Evolutionary conservation across 2,888 invertebrate genomes (phyloP).

Genomic region (Drosophila gaucha): DNA sequence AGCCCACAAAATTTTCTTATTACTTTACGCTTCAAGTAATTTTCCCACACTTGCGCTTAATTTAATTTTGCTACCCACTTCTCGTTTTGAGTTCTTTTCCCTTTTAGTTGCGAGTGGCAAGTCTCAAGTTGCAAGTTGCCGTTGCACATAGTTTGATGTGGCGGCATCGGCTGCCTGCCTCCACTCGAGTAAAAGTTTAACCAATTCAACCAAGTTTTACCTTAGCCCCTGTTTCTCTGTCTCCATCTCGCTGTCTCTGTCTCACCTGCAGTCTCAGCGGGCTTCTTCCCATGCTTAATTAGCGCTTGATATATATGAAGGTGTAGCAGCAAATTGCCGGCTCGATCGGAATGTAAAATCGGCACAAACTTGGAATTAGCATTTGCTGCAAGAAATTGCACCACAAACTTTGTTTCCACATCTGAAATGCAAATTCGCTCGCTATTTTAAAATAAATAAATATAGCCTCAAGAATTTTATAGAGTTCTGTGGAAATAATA

Average conservation of each 20-base stretch:
- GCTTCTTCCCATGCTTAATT: slow-evolving; percentile 55
- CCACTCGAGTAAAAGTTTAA: slow-evolving; percentile 33
- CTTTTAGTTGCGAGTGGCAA: slow-evolving; percentile 44
- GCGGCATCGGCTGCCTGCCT: slow-evolving; percentile 7
- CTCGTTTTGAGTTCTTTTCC: slow-evolving; percentile 42
- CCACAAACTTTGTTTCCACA: slow-evolving; percentile 4
- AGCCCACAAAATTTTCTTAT: slow-evolving; percentile 69
- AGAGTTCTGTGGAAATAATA: not conserved
- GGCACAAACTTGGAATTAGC: slow-evolving; percentile 25
- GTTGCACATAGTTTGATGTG: slow-evolving; percentile 41
- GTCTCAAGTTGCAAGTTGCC: slow-evolving; percentile 22
- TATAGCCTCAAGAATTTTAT: not conserved
- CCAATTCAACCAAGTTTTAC: slow-evolving; percentile 28
- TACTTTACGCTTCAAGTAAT: slow-evolving; percentile 71
- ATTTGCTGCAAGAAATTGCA: slow-evolving; percentile 26
- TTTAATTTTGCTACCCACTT: slow-evolving; percentile 66
- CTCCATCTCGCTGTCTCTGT: not conserved
- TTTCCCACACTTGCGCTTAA: slow-evolving; percentile 77
- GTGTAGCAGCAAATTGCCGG: slow-evolving; percentile 21
- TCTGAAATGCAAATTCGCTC: slow-evolving; percentile 5
- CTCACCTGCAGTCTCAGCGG: slow-evolving; percentile 1
- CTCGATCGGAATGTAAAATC: slow-evolving; percentile 25
- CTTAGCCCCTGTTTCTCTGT: not conserved
- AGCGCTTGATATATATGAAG: slow-evolving; percentile 61
- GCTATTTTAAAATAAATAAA: slow-evolving; percentile 1